phyloP scores from a whole-genome alignment of 2,797 vertebrate genomes.

The Helostoma temminkii region DNA sequence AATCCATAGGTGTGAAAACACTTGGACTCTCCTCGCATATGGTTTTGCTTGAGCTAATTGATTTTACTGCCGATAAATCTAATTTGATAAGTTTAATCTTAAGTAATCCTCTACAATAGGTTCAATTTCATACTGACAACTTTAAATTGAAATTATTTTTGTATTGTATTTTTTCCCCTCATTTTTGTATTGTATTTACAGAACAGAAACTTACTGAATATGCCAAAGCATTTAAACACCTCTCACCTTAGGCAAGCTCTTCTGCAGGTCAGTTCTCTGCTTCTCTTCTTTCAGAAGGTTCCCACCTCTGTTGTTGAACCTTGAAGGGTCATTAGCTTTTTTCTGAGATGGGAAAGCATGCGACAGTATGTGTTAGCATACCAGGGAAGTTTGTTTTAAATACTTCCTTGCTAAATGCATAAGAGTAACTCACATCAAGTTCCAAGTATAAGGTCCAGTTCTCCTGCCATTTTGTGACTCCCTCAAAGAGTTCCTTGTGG shows the following conservation, averaged over 20 bases:
- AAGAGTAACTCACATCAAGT: constrained; percentile 87
- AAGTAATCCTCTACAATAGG: neutral
- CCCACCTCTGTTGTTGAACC: constrained; percentile 93
- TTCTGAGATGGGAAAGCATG: constrained; percentile 76
- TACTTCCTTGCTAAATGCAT: neutral
- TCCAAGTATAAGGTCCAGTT: constrained; percentile 92
- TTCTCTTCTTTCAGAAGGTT: constrained; percentile 96
- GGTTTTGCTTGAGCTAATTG: neutral
- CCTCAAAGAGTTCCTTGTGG: constrained; percentile 91
- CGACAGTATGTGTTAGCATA: neutral
- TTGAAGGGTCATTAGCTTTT: constrained; percentile 90
- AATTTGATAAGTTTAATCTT: neutral
- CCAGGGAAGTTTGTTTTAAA: neutral
- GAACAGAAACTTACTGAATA: neutral
- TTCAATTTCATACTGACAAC: neutral
- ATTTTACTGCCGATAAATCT: neutral
- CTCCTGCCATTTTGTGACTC: constrained; percentile 90
- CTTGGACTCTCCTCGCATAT: neutral
- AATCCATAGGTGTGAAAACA: too few relatives aligned
- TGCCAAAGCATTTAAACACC: neutral
- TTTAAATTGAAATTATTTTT: neutral
- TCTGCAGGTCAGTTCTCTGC: constrained; percentile 91
- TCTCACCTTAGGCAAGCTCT: constrained; percentile 90
- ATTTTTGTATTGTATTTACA: too few relatives aligned
- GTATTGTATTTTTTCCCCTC: too few relatives aligned